Percentiles rank a stretch among this genome's conserved stretches.
Evolutionary conservation across 1,140 invertebrate species (phyloP).

Genomic region (fruit fly (Drosophila melanogaster)): Release_6_plus_ISO1_MT NT_033777.3:11878001-11878500

Average conservation of each 20-base stretch:
- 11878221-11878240: conserved; percentile 92
- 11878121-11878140: conserved; percentile 87
- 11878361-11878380: conserved; percentile 91
- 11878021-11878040: not conserved
- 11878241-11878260: conserved; percentile 89
- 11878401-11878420: conserved; percentile 87
- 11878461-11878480: conserved; percentile 51
- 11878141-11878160: conserved; percentile 88
- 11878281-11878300: conserved; percentile 43
- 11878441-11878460: conserved; percentile 71
- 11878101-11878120: conserved; percentile 89
- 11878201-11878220: conserved; percentile 92
- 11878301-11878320: conserved; percentile 63
- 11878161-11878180: conserved; percentile 89
- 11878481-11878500: conserved; percentile 11
- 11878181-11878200: conserved; percentile 91
- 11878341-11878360: conserved; percentile 85
- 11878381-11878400: conserved; percentile 90
- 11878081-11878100: conserved; percentile 89
- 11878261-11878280: conserved; percentile 93
- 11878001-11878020: not conserved
- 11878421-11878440: conserved; percentile 83
- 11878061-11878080: conserved; percentile 91
- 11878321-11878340: conserved; percentile 27
- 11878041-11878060: conserved; percentile 20